Percentiles rank a stretch among this genome's conserved stretches.
These are phyloP conservation scores for Halcyon badia DNA, from an alignment of 2,797 vertebrate species.

Conservation along the genomic window DNA sequence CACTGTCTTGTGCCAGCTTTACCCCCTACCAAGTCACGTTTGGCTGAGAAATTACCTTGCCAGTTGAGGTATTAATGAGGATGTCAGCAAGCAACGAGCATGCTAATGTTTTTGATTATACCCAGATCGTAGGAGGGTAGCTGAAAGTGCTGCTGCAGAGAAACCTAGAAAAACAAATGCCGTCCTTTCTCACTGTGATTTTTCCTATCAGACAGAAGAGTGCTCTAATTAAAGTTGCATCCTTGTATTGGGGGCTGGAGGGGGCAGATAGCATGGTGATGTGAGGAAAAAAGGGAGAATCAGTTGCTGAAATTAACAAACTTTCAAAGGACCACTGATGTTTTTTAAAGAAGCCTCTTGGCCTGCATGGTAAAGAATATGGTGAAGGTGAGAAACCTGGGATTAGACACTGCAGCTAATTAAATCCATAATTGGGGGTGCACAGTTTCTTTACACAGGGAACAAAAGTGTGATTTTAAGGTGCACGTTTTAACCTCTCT, in stretches of 20 bases:
- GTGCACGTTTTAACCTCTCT: neutral
- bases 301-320: slow-evolving; percentile 33
- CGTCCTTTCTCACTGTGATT: neutral
- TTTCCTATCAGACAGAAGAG: slow-evolving; percentile 35
- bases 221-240: slow-evolving; percentile 17
- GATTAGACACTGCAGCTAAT: slow-evolving; percentile 8
- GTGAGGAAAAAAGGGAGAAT: neutral
- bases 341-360: neutral
- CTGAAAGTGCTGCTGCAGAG: neutral
- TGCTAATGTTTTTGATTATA: slow-evolving; percentile 40
- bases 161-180: slow-evolving; percentile 22
- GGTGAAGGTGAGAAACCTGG: slow-evolving; percentile 13
- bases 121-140: neutral
- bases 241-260: neutral
- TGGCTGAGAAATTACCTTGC: slow-evolving; percentile 61
- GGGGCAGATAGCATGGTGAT: neutral
- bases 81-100: slow-evolving; percentile 41
- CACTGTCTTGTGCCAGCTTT: neutral
- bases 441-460: neutral
- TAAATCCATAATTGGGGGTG: slow-evolving; percentile 28
- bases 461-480: slow-evolving; percentile 6
- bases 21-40: neutral
- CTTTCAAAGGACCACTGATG: neutral
- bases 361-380: neutral
- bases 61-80: slow-evolving; percentile 47